A percentile compares a stretch with the other conserved stretches of the same genome.
Evolutionary conservation across 2,113 vertebrate species (phyloP).

Genomic region (Lasiurus borealis): DNA sequence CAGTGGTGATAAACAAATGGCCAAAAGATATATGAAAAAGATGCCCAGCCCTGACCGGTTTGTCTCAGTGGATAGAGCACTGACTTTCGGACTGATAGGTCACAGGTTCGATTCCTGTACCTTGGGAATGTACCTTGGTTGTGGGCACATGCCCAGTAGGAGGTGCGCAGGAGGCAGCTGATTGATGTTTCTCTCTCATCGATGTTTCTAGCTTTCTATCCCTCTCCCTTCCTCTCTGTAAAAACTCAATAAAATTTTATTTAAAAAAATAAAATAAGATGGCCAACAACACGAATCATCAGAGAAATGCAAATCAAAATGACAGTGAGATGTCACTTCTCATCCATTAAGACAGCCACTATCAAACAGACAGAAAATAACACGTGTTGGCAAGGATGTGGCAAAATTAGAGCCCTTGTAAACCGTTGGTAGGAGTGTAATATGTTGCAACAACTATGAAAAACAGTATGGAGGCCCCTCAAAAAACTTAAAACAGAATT

Average conservation of each 20-base stretch:
- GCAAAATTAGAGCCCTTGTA: neutral
- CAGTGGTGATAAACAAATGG: neutral
- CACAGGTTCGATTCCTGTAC: no score
- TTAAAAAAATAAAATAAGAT: neutral
- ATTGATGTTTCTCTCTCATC: no score
- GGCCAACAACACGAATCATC: neutral
- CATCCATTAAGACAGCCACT: neutral
- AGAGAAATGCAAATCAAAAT: neutral
- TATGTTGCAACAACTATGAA: neutral
- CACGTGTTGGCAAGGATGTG: neutral
- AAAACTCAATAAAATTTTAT: no score
- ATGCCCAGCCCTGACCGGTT: neutral
- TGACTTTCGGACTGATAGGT: no score
- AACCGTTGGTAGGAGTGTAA: neutral
- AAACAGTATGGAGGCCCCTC: neutral
- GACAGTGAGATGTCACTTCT: neutral
- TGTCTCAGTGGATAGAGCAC: no score
- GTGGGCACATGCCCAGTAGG: no score
- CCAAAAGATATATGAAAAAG: neutral
- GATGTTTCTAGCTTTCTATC: no score
- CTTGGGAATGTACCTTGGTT: no score
- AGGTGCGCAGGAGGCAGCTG: no score
- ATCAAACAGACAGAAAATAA: neutral
- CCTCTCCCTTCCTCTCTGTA: no score
- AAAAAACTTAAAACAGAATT: neutral